Conservation (phyloP, 2,113 vertebrate genomes). For the Xenus cinereus region DNA sequence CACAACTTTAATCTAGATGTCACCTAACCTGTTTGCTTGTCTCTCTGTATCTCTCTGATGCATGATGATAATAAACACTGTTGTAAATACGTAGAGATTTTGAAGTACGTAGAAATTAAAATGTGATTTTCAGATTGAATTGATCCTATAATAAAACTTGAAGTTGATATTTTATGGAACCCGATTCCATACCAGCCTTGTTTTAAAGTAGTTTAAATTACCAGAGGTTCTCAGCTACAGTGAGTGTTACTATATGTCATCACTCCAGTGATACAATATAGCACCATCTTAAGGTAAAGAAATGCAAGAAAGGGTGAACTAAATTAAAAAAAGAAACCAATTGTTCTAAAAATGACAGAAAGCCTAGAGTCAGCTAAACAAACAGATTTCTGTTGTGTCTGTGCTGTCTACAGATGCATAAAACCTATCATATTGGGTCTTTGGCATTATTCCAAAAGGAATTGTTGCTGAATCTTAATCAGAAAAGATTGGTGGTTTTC, state of each 20-base stretch:
- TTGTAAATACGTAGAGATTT: not conserved
- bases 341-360: not conserved
- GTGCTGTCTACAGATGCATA: not conserved
- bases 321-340: not conserved
- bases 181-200: not conserved
- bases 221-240: not conserved
- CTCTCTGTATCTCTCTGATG: not conserved
- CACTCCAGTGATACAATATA: not conserved
- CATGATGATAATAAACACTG: not conserved
- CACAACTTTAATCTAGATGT: slow-evolving; percentile 3
- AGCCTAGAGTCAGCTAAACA: not conserved
- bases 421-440: not conserved
- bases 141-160: not conserved
- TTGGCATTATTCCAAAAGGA: not conserved
- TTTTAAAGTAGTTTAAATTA: not conserved
- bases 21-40: not conserved
- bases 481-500: not conserved
- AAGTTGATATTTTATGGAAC: not conserved
- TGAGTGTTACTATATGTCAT: accelerated
- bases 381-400: not conserved
- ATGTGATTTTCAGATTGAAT: not conserved
- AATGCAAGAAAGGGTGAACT: not conserved
- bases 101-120: not conserved
- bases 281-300: not conserved
- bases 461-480: not conserved